Conservation (phyloP, 2,797 vertebrate genomes). For the Leptatherina wallacei region DNA sequence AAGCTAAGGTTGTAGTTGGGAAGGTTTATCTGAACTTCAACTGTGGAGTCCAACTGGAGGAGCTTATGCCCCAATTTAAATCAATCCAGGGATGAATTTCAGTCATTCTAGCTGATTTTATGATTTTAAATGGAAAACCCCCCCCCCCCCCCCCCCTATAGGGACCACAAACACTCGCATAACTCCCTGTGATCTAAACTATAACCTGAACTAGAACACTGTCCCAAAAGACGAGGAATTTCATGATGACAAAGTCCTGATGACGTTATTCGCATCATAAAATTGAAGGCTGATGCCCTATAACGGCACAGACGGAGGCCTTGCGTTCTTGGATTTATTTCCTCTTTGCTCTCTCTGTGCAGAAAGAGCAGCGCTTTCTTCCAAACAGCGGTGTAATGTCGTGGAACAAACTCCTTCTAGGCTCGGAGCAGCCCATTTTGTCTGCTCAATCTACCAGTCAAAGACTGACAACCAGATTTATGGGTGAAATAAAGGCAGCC, state of each 20-base stretch:
- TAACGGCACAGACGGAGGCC: neutral
- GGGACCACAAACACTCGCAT: no score
- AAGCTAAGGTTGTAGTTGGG: no score
- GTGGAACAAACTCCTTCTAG: conserved; percentile 80
- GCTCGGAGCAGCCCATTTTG: conserved; percentile 66
- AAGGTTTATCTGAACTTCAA: no score
- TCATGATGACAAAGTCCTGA: conserved; percentile 9
- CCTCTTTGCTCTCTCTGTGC: conserved; percentile 26
- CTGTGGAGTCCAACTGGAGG: no score
- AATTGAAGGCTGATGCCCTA: conserved; percentile 28
- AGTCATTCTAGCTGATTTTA: no score
- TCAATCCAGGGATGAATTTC: no score
- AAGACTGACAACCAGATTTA: conserved; percentile 74
- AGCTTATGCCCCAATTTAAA: no score
- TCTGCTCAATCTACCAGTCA: conserved; percentile 77
- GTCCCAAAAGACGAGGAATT: neutral
- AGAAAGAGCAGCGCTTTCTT: conserved; percentile 51
- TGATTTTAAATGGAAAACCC: no score
- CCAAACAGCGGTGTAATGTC: conserved; percentile 75
- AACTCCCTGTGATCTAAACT: no score
- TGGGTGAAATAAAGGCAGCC: conserved; percentile 71
- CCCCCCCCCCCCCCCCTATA: no score
- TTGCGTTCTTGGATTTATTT: conserved; percentile 35
- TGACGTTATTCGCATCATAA: conserved; percentile 23
- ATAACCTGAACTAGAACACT: no score